phyloP scores from a whole-genome alignment of 2,888 invertebrate genomes.

The Neoscelio sp. region DNA sequence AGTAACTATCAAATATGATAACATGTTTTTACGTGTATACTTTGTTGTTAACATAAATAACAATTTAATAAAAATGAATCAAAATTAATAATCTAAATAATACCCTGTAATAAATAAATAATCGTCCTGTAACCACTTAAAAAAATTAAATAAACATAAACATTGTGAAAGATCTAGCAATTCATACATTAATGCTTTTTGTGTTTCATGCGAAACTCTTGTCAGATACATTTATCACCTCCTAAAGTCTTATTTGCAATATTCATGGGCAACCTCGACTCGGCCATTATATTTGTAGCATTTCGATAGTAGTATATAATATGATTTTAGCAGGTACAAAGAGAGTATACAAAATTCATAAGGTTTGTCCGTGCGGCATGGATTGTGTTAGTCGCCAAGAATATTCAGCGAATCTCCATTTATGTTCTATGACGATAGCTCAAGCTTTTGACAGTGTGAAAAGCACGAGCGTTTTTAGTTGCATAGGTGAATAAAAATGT shows the following conservation, averaged over 20 bases:
- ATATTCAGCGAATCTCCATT: conserved; percentile 55
- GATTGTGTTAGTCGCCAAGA: conserved; percentile 53
- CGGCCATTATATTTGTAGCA: conserved; percentile 44
- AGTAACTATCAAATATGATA: too few relatives aligned
- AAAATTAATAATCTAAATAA: too few relatives aligned
- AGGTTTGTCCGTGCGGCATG: conserved; percentile 32
- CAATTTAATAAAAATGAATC: too few relatives aligned
- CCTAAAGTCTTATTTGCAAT: background rate
- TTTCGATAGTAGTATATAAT: conserved; percentile 48
- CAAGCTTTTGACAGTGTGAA: conserved; percentile 48
- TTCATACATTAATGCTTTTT: background rate
- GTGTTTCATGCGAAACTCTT: background rate
- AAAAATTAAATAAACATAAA: too few relatives aligned
- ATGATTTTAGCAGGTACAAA: conserved; percentile 40
- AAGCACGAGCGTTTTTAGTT: conserved; percentile 29
- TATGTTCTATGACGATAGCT: conserved; percentile 51
- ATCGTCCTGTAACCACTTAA: too few relatives aligned
- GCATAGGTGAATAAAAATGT: conserved; percentile 46
- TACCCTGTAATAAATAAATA: too few relatives aligned
- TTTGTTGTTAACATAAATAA: too few relatives aligned
- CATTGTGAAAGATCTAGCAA: too few relatives aligned
- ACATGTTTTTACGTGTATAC: too few relatives aligned
- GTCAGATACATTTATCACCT: background rate
- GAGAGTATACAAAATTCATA: conserved; percentile 57
- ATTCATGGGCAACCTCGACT: background rate